phyloP scores from a whole-genome alignment of 2,888 invertebrate genomes.

The Leptodirus hochenwartii region DNA sequence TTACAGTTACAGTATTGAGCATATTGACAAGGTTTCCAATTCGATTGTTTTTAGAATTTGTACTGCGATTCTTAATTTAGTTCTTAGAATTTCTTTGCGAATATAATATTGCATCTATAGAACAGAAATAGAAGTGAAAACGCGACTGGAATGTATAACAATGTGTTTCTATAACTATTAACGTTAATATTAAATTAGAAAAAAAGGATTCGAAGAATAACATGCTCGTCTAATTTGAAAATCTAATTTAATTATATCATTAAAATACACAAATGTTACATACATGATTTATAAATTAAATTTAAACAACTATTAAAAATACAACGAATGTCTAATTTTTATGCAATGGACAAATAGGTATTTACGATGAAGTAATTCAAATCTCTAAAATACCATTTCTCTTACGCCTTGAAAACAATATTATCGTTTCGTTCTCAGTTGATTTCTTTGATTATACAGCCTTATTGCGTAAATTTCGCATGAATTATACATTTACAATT shows the following conservation, averaged over 20 bases:
- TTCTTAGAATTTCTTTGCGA: too few relatives aligned
- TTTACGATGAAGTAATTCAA: conserved; percentile 14
- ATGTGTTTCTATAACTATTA: too few relatives aligned
- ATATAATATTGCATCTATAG: too few relatives aligned
- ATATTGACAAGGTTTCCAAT: too few relatives aligned
- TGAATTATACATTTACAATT: too few relatives aligned
- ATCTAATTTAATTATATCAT: conserved; percentile 20
- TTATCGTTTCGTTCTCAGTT: too few relatives aligned
- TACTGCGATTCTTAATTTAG: too few relatives aligned
- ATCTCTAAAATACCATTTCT: conserved; percentile 11
- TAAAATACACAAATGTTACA: conserved; percentile 21
- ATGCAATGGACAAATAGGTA: conserved; percentile 23
- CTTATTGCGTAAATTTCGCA: conserved; percentile 1
- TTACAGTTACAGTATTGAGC: too few relatives aligned
- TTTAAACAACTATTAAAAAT: conserved; percentile 21
- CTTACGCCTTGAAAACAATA: conserved; percentile 16
- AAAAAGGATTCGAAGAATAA: not conserved
- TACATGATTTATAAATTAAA: conserved; percentile 18
- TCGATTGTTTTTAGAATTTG: too few relatives aligned
- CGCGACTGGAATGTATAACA: too few relatives aligned
- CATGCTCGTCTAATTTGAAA: conserved; percentile 17
- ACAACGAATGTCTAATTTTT: conserved; percentile 21
- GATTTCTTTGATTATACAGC: too few relatives aligned
- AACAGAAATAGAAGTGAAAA: too few relatives aligned
- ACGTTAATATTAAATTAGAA: conserved; percentile 1